Evolutionary conservation across 2,888 invertebrate genomes (phyloP).

Genomic region (Acholoe squamosa): DNA sequence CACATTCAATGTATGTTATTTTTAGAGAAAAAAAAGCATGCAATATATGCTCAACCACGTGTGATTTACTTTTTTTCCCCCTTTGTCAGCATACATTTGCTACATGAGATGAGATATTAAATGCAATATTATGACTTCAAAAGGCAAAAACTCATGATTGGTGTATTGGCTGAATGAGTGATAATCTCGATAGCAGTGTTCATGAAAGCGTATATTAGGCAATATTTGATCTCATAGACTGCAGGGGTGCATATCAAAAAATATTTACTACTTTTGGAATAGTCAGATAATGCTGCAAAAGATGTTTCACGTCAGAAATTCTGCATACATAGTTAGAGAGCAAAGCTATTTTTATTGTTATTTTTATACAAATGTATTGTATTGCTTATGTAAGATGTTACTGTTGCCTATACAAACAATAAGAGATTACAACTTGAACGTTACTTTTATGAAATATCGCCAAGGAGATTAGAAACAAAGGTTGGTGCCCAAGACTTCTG

Average conservation of each 20-base stretch:
- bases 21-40: too few species aligned
- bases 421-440: too few species aligned
- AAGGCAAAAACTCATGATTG: neutral
- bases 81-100: too few species aligned
- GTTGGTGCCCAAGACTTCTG: too few species aligned
- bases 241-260: neutral
- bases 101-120: too few species aligned
- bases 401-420: neutral
- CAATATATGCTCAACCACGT: too few species aligned
- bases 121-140: neutral
- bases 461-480: too few species aligned
- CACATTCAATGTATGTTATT: too few species aligned
- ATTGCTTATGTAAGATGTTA: neutral
- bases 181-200: neutral
- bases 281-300: neutral
- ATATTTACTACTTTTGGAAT: neutral
- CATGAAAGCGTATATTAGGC: neutral
- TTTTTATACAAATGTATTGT: constrained; percentile 16
- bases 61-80: too few species aligned
- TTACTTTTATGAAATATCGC: too few species aligned
- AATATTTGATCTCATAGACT: neutral
- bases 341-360: constrained; percentile 33
- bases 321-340: neutral
- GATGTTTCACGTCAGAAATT: neutral
- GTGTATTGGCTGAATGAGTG: neutral